Percentiles rank a stretch among this genome's conserved stretches.
phyloP scores from a whole-genome alignment of 2,113 vertebrate species.

The Equus quagga region DNA sequence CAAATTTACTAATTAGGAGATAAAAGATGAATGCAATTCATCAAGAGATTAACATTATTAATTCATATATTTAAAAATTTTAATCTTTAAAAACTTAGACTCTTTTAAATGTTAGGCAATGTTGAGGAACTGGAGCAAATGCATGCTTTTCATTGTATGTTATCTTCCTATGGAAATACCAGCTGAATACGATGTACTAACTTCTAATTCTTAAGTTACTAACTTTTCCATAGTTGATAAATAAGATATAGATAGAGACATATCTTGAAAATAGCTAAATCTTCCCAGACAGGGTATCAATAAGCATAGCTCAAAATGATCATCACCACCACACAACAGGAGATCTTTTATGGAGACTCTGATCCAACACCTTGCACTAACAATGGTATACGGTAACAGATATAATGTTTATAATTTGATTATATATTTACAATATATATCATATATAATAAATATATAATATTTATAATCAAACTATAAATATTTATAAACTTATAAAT shows the following conservation, averaged over 20 bases:
- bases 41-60: constrained; percentile 72
- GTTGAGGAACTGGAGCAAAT: constrained; percentile 12
- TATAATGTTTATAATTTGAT: neutral
- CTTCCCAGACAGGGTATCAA: neutral
- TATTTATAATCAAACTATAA: neutral
- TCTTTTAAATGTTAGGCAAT: constrained; percentile 12
- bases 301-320: neutral
- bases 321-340: neutral
- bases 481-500: neutral
- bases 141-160: neutral
- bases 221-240: constrained; percentile 37
- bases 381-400: neutral
- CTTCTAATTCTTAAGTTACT: constrained; percentile 32
- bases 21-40: constrained; percentile 80
- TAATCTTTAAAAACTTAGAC: constrained; percentile 60
- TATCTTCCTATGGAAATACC: neutral
- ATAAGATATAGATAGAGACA: neutral
- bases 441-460: neutral
- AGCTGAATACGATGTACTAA: neutral
- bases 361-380: neutral
- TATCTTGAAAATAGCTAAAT: constrained; percentile 24
- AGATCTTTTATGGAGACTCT: neutral
- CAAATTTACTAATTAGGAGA: constrained; percentile 90
- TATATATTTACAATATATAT: too few species aligned
- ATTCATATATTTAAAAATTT: constrained; percentile 23